These are phyloP conservation scores for Paedocypris micromegethes DNA, from an alignment of 2,797 vertebrate species.

Conservation along the genomic window DNA sequence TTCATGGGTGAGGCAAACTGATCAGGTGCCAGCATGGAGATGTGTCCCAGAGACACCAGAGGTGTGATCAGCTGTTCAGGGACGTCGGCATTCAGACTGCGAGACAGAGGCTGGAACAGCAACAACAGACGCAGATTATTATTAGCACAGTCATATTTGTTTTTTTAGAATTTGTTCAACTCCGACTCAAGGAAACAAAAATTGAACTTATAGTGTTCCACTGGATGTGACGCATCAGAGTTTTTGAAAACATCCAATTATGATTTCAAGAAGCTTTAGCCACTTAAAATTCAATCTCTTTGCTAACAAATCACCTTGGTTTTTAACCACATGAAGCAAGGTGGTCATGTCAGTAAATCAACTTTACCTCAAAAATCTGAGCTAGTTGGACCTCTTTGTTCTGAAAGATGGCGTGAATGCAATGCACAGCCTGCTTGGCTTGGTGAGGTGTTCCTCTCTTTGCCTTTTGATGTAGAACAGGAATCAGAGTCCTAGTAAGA, in stretches of 20 bases:
- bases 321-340: too few relatives aligned
- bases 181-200: background rate
- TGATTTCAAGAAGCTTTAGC: too few relatives aligned
- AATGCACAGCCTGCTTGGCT: slow-evolving; percentile 97
- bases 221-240: too few relatives aligned
- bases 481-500: slow-evolving; percentile 86
- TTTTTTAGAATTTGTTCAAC: background rate
- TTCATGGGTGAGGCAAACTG: slow-evolving; percentile 99
- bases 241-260: too few relatives aligned
- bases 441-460: slow-evolving; percentile 97
- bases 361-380: slow-evolving; percentile 93
- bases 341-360: too few relatives aligned
- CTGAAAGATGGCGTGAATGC: slow-evolving; percentile 97
- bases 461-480: slow-evolving; percentile 96
- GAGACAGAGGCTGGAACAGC: slow-evolving; percentile 82
- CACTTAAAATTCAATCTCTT: too few relatives aligned
- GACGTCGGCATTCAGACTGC: slow-evolving; percentile 94
- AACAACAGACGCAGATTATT: background rate
- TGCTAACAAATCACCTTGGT: too few relatives aligned
- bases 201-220: too few relatives aligned
- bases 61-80: slow-evolving; percentile 98
- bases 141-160: background rate
- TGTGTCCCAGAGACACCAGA: slow-evolving; percentile 92
- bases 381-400: slow-evolving; percentile 98
- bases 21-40: slow-evolving; percentile 98